Evolutionary conservation across 2,888 invertebrate species (phyloP).

Genomic region (Drosophila antonietae): DNA sequence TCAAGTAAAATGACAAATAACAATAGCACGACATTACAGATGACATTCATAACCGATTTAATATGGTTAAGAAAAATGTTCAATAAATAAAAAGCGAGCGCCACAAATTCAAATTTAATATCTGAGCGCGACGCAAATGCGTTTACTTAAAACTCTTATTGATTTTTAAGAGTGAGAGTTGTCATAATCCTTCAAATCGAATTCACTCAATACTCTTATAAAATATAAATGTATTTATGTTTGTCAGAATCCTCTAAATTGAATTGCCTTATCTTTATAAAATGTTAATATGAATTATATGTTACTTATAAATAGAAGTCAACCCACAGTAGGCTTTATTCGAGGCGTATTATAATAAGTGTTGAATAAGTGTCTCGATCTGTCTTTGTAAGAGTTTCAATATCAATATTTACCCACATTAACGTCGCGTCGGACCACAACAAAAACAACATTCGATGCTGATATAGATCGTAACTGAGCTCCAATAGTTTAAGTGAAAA

Average conservation of each 20-base stretch:
- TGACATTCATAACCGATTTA: conserved; percentile 51
- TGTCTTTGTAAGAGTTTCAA: not conserved
- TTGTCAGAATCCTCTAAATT: not conserved
- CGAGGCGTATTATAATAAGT: not conserved
- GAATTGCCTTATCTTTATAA: not conserved
- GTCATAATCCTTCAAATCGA: not conserved
- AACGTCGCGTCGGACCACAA: not conserved
- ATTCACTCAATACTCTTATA: not conserved
- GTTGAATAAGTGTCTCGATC: not conserved
- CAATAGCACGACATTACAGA: conserved; percentile 45
- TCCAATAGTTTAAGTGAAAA: not conserved
- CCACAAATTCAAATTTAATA: not conserved
- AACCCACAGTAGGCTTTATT: not conserved
- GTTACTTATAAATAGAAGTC: not conserved
- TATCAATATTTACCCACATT: conserved; percentile 34
- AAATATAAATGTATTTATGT: not conserved
- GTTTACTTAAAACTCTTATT: not conserved
- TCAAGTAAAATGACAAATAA: conserved; percentile 32
- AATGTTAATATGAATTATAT: not conserved
- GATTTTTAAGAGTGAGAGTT: not conserved
- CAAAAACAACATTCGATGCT: not conserved
- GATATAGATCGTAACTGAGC: not conserved
- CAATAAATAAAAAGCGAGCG: not conserved
- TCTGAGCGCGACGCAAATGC: not conserved
- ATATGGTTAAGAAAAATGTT: conserved; percentile 1